These are phyloP conservation scores for Meta bourneti DNA, from an alignment of 2,888 invertebrate species.

Conservation along the genomic window DNA sequence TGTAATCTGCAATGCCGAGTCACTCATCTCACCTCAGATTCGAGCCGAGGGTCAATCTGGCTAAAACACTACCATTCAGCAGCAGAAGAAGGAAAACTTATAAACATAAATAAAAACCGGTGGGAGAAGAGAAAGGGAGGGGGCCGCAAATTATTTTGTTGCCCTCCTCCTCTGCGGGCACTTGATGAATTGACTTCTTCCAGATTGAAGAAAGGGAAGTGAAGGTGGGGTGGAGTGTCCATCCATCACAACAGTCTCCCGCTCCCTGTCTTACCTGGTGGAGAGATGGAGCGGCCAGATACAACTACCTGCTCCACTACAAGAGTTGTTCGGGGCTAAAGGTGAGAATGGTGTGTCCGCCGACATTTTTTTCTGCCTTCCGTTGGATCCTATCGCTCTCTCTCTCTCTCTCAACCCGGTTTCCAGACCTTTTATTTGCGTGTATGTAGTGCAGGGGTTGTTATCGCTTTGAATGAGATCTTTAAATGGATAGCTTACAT, in stretches of 20 bases:
- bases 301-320: background rate
- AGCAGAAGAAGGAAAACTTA: conserved; percentile 5
- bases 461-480: too few relatives aligned
- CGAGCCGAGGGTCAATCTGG: background rate
- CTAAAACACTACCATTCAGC: background rate
- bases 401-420: too few relatives aligned
- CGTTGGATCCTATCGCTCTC: too few relatives aligned
- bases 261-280: conserved; percentile 67
- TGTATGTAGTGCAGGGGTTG: too few relatives aligned
- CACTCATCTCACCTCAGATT: too few relatives aligned
- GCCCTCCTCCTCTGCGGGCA: conserved; percentile 36
- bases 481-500: too few relatives aligned
- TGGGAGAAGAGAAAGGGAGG: background rate
- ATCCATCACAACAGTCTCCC: conserved; percentile 50
- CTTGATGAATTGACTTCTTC: conserved; percentile 69
- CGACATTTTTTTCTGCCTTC: too few relatives aligned
- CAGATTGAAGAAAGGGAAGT: conserved; percentile 34
- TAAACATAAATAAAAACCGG: background rate
- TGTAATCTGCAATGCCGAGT: too few relatives aligned
- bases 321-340: too few relatives aligned
- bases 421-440: too few relatives aligned
- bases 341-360: too few relatives aligned
- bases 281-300: conserved; percentile 15
- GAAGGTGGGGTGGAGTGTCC: conserved; percentile 29
- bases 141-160: conserved; percentile 69